Evolutionary conservation across 2,113 vertebrate species (phyloP).

Genomic region (Tympanuchus pallidicinctus): DNA sequence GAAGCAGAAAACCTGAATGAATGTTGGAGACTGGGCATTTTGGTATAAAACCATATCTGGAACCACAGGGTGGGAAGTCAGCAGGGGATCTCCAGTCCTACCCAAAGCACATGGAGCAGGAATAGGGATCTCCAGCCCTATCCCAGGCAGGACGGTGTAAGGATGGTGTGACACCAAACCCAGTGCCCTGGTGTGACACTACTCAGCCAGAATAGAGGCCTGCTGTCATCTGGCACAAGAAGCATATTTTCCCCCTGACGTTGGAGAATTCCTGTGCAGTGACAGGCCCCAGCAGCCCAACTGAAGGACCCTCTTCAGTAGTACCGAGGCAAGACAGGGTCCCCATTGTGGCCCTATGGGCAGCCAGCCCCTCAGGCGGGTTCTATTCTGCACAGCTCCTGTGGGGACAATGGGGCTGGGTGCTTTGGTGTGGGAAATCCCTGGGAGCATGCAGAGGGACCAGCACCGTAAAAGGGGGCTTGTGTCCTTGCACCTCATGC

Average conservation of each 20-base stretch:
- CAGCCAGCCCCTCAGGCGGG: constrained; percentile 46
- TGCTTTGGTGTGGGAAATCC: not conserved
- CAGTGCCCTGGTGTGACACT: not conserved
- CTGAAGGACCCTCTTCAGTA: constrained; percentile 75
- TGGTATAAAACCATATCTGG: not conserved
- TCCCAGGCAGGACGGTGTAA: not conserved
- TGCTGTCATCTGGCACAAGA: not conserved
- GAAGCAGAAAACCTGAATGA: not conserved
- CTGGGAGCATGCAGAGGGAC: not conserved
- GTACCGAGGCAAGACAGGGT: constrained; percentile 68
- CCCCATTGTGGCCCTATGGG: constrained; percentile 71
- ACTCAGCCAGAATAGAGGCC: constrained; percentile 35
- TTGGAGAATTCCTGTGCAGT: constrained; percentile 77
- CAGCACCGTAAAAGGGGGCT: not conserved
- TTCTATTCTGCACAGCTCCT: constrained; percentile 74
- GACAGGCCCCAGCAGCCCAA: constrained; percentile 48
- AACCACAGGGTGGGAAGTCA: not conserved
- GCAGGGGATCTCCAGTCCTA: not conserved
- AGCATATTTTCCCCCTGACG: constrained; percentile 81
- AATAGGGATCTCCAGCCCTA: not conserved
- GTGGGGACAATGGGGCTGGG: rapidly evolving
- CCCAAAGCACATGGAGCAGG: not conserved
- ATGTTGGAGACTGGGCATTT: rapidly evolving
- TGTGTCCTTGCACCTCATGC: not conserved
- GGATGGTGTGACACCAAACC: not conserved